Conservation (phyloP, 2,888 invertebrate species). For the Eristalinus sepulchralis region DNA sequence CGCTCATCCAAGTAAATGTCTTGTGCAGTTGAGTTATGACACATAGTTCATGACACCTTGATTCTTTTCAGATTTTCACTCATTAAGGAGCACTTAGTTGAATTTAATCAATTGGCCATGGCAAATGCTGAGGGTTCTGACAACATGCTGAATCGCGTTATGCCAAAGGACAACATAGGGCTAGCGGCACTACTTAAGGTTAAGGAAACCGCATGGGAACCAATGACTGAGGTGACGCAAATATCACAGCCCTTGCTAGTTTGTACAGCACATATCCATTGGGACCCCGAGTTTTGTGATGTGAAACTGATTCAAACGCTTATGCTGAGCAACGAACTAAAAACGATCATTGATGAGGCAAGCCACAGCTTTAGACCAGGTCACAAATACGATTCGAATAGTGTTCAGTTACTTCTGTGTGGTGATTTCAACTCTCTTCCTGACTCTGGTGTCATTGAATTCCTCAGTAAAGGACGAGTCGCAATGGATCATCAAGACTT, state of each 20-base stretch:
- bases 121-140: slow-evolving; percentile 98
- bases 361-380: slow-evolving; percentile 89
- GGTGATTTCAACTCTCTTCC: slow-evolving; percentile 99
- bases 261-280: slow-evolving; percentile 99
- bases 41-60: neutral
- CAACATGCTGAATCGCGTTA: slow-evolving; percentile 98
- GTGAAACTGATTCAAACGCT: slow-evolving; percentile 99
- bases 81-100: slow-evolving; percentile 97
- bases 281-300: slow-evolving; percentile 99
- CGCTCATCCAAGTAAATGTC: slow-evolving; percentile 91
- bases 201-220: slow-evolving; percentile 97
- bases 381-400: slow-evolving; percentile 87
- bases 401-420: slow-evolving; percentile 95
- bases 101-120: slow-evolving; percentile 99
- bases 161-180: slow-evolving; percentile 99
- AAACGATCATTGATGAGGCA: slow-evolving; percentile 92
- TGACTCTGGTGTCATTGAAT: slow-evolving; percentile 98
- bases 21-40: neutral
- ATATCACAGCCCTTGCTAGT: slow-evolving; percentile 94
- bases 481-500: slow-evolving; percentile 96
- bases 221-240: slow-evolving; percentile 89
- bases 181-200: slow-evolving; percentile 97
- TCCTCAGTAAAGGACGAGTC: slow-evolving; percentile 94
- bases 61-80: slow-evolving; percentile 89
- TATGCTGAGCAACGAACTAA: slow-evolving; percentile 98